A percentile compares a stretch with the other conserved stretches of the same genome.
These are phyloP conservation scores for Athetis lepigone DNA, from an alignment of 2,888 invertebrate genomes.

Conservation along the genomic window DNA sequence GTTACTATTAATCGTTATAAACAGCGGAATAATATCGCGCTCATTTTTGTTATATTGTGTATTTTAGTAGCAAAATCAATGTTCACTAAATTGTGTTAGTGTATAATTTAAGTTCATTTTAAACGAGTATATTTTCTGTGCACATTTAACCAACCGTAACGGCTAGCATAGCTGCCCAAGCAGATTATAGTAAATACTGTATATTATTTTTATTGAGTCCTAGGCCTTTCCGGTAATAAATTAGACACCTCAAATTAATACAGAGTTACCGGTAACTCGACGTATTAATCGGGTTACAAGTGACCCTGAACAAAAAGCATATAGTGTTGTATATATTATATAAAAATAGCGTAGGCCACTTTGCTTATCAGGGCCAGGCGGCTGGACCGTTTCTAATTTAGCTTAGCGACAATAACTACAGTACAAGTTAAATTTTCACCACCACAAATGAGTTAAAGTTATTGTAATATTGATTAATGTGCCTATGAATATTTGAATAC, in stretches of 20 bases:
- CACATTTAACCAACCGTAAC: neutral
- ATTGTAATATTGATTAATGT: slow-evolving; percentile 9
- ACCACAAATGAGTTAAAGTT: slow-evolving; percentile 18
- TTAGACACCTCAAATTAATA: slow-evolving; percentile 21
- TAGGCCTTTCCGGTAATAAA: slow-evolving; percentile 5
- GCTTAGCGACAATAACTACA: slow-evolving; percentile 12
- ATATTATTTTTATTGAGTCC: neutral
- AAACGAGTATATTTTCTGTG: neutral
- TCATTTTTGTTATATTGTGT: too few species aligned
- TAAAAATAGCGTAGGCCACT: slow-evolving; percentile 10
- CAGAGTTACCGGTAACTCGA: too few species aligned
- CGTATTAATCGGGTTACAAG: too few species aligned
- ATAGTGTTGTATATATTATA: slow-evolving; percentile 32
- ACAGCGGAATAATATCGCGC: neutral
- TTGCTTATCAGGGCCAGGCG: slow-evolving; percentile 11
- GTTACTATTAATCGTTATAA: neutral
- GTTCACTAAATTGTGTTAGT: neutral
- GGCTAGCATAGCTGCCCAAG: neutral
- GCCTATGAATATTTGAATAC: slow-evolving; percentile 14
- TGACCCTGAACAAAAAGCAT: too few species aligned
- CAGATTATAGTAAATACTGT: slow-evolving; percentile 7
- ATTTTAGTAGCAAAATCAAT: neutral
- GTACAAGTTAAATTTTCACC: slow-evolving; percentile 17
- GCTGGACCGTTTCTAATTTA: slow-evolving; percentile 16
- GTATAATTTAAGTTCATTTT: slow-evolving; percentile 12